phyloP scores from a whole-genome alignment of 2,113 vertebrate species.

The Pluvialis apricaria region DNA sequence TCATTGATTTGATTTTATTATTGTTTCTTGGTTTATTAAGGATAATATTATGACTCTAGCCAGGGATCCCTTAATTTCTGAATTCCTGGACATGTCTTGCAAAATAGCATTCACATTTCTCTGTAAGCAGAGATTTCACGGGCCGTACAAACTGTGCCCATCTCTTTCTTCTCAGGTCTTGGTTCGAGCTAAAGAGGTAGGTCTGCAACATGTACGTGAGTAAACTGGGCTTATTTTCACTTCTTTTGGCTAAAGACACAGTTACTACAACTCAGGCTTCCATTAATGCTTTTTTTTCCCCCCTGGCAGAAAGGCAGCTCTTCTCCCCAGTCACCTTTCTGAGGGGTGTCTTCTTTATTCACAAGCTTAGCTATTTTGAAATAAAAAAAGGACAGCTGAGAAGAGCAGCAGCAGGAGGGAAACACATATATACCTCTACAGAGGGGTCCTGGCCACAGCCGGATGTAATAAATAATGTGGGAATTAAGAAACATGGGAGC shows the following conservation, averaged over 20 bases:
- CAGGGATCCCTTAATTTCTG: background rate
- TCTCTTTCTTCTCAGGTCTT: background rate
- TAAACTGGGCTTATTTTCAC: background rate
- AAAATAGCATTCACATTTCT: background rate
- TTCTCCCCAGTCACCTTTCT: background rate
- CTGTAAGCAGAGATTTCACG: background rate
- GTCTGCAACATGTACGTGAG: fast-evolving
- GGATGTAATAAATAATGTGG: too few relatives aligned
- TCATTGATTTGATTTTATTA: background rate
- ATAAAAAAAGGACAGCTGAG: background rate
- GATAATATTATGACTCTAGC: background rate
- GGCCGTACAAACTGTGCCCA: background rate
- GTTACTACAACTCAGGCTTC: background rate
- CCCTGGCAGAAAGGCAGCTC: background rate
- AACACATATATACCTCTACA: background rate
- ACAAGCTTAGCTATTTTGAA: background rate
- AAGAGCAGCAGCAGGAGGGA: background rate
- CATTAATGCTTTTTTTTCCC: background rate
- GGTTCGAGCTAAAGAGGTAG: background rate
- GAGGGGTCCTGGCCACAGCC: background rate
- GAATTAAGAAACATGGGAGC: background rate
- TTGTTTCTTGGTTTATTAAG: background rate
- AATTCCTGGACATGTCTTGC: background rate
- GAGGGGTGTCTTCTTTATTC: background rate
- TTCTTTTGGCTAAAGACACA: background rate